Conservation (phyloP, 2,113 vertebrate species). For the Prinia subflava region DNA sequence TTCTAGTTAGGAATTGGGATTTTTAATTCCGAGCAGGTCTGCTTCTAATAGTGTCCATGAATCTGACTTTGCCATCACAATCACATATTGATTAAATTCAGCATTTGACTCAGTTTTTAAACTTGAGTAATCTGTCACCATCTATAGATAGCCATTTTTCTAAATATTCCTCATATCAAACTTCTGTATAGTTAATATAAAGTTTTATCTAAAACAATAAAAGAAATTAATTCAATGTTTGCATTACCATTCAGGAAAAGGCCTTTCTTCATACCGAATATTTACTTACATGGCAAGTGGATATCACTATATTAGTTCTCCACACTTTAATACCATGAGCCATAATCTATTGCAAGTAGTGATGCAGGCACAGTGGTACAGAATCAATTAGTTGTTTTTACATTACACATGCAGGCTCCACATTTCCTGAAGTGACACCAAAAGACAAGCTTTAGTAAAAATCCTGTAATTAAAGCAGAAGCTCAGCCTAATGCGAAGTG, state of each 20-base stretch:
- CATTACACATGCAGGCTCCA: neutral
- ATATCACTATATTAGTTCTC: neutral
- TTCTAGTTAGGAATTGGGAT: neutral
- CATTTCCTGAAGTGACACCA: constrained; percentile 7
- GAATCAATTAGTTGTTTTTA: constrained; percentile 31
- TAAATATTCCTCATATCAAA: neutral
- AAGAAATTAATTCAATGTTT: constrained; percentile 19
- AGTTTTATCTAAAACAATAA: neutral
- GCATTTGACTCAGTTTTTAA: neutral
- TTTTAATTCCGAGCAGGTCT: constrained; percentile 37
- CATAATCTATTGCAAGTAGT: neutral
- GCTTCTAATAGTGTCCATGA: neutral
- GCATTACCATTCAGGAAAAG: neutral
- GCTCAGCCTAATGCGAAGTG: neutral
- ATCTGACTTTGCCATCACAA: neutral
- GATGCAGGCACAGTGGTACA: neutral
- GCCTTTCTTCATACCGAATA: neutral
- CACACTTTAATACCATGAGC: neutral
- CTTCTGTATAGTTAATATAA: neutral
- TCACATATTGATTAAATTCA: constrained; percentile 1
- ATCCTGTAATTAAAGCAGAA: constrained; percentile 49
- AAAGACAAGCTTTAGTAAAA: constrained; percentile 44
- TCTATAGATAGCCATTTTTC: neutral
- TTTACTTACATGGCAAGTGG: neutral
- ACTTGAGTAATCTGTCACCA: neutral